phyloP scores from a whole-genome alignment of 2,113 vertebrate genomes.

The Microcebus tavaratra region DNA sequence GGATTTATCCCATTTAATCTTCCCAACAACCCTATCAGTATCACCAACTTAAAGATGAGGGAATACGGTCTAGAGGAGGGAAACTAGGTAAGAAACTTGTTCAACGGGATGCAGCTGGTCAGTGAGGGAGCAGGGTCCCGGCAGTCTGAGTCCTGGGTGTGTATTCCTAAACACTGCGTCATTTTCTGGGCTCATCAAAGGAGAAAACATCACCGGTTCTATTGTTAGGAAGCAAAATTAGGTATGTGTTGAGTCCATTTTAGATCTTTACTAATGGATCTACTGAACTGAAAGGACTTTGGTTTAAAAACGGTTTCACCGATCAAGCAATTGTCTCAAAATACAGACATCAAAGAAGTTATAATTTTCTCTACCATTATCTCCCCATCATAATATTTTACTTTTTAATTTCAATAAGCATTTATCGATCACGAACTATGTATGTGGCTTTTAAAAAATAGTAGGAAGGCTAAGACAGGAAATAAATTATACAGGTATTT shows the following conservation, averaged over 20 bases:
- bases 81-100: background rate
- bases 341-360: background rate
- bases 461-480: background rate
- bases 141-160: background rate
- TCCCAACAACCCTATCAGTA: background rate
- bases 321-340: background rate
- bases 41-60: background rate
- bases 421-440: background rate
- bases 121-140: background rate
- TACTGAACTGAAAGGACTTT: background rate
- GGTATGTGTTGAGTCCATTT: background rate
- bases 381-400: background rate
- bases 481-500: background rate
- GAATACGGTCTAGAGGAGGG: background rate
- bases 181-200: background rate
- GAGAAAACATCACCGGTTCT: background rate
- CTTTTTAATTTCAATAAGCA: background rate
- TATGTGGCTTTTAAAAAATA: background rate
- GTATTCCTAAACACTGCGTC: background rate
- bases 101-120: background rate
- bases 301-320: background rate
- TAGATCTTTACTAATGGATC: background rate
- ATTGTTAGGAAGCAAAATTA: background rate
- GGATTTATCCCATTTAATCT: background rate
- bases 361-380: background rate